Conservation (phyloP, 2,113 vertebrate species). For the Psilopsiagon aymara region DNA sequence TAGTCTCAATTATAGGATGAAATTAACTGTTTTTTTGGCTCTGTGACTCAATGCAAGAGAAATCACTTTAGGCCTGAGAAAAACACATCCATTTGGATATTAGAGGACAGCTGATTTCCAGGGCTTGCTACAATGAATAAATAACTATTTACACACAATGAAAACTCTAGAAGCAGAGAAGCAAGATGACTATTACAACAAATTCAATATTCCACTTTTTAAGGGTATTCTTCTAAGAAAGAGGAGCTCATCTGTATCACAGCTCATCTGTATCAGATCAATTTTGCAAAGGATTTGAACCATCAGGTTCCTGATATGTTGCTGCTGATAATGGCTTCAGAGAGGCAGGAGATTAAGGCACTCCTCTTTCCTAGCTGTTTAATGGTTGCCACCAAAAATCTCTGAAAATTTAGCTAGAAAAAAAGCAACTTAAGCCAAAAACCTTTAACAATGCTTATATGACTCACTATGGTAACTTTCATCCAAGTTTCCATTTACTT, state of each 20-base stretch:
- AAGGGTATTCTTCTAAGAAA: neutral
- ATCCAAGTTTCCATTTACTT: neutral
- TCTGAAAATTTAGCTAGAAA: neutral
- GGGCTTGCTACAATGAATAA: neutral
- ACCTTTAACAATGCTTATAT: neutral
- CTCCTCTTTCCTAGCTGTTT: neutral
- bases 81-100: neutral
- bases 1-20: neutral
- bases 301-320: neutral
- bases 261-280: neutral
- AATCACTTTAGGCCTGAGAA: neutral
- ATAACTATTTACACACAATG: neutral
- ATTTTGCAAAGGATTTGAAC: neutral
- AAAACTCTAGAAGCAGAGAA: neutral
- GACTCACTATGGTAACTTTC: neutral
- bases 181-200: neutral
- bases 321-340: neutral
- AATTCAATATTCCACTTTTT: neutral
- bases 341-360: neutral
- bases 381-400: neutral
- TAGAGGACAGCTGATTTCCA: neutral
- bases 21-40: slow-evolving; percentile 1
- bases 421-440: neutral
- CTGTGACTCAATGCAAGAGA: neutral
- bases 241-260: neutral